A percentile compares a stretch with the other conserved stretches of the same genome.
phyloP scores from a whole-genome alignment of 2,113 vertebrate species.

The Leptobrachium ailaonicum region DNA sequence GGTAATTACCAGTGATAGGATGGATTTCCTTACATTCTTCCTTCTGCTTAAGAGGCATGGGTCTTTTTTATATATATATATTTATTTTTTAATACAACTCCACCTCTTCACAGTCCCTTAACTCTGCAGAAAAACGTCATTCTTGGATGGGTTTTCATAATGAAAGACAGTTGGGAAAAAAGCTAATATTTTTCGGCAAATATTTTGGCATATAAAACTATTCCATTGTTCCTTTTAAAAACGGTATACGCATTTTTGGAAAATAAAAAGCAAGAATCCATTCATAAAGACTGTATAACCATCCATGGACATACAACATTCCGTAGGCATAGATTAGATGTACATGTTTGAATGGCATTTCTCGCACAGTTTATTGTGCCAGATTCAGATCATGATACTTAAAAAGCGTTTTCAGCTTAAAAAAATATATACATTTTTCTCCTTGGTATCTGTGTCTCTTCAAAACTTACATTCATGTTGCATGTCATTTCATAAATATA shows the following conservation, averaged over 20 bases:
- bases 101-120: background rate
- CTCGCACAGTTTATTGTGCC: too few relatives aligned
- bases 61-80: background rate
- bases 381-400: too few relatives aligned
- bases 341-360: slow-evolving; percentile 55
- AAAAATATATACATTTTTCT: too few relatives aligned
- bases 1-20: slow-evolving; percentile 69
- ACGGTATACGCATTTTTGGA: too few relatives aligned
- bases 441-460: too few relatives aligned
- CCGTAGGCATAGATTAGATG: slow-evolving; percentile 12
- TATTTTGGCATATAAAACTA: background rate
- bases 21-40: slow-evolving; percentile 61
- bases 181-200: background rate
- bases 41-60: slow-evolving; percentile 63
- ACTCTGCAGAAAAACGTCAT: background rate
- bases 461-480: slow-evolving; percentile 63
- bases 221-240: slow-evolving; percentile 6
- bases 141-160: background rate
- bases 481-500: slow-evolving; percentile 67
- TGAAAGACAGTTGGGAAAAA: background rate
- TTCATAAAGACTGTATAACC: too few relatives aligned
- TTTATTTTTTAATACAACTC: background rate
- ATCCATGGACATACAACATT: too few relatives aligned
- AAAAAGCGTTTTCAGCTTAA: too few relatives aligned
- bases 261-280: too few relatives aligned